These are phyloP conservation scores for Halcyon badia DNA, from an alignment of 2,797 vertebrate genomes.

Conservation along the genomic window DNA sequence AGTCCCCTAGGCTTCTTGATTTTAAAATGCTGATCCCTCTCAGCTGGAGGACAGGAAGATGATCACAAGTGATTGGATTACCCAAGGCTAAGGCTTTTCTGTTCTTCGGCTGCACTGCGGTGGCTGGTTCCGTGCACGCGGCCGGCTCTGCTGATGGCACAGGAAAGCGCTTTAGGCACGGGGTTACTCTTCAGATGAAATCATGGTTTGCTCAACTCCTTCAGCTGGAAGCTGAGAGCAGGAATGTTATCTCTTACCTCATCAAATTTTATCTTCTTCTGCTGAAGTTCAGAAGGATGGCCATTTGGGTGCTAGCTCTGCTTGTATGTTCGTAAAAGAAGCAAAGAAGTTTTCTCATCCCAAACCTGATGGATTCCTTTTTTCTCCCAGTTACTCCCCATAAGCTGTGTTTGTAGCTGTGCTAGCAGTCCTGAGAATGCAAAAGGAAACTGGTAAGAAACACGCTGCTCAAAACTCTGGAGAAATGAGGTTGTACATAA, in stretches of 20 bases:
- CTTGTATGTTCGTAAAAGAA: not conserved
- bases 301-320: not conserved
- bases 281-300: not conserved
- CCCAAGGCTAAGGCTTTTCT: not conserved
- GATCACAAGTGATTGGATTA: slow-evolving; percentile 9
- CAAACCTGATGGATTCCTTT: not conserved
- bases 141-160: not conserved
- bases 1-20: not conserved
- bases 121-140: not conserved
- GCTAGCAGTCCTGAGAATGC: not conserved
- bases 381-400: not conserved
- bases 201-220: slow-evolving; percentile 33
- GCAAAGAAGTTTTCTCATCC: not conserved
- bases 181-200: slow-evolving; percentile 5
- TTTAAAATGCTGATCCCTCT: not conserved
- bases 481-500: slow-evolving; percentile 31
- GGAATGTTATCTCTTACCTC: slow-evolving; percentile 25
- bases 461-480: not conserved
- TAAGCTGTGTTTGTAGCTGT: not conserved
- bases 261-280: not conserved
- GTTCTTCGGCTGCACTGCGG: not conserved
- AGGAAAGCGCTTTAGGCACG: not conserved
- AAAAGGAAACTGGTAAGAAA: not conserved
- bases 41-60: not conserved
- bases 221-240: slow-evolving; percentile 18